Evolutionary conservation across 1,140 invertebrate species (phyloP), one percentile per base, ranked within the genome.

Genomic region (Aporrectodea caliginosa): DNA sequence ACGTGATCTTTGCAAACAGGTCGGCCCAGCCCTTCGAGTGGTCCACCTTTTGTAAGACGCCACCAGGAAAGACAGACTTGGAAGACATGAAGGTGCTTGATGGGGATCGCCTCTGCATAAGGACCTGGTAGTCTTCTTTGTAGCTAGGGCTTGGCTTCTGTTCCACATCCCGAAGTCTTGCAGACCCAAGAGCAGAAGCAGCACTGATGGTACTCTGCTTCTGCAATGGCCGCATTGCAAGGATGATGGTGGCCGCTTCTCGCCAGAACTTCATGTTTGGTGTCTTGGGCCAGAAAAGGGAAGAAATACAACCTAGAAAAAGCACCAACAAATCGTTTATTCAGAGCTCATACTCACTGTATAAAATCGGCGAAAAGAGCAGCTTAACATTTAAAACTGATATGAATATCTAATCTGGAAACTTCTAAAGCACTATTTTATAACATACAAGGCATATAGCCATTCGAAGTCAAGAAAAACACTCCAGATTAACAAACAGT

Each of bases 201-300:
- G 43, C 43, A 6, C 22, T 22, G 22, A 58, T 12, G 6, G 22
- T 6, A 58, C 6, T 58, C 6, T 58, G 43, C 6, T 58, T 6
- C 22, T 58, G 43, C 6, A n/a, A n/a, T n/a, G 43, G 43, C 22
- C 43, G 6, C 22, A 22, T 22, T 12, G 43, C 43, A 6, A 58
- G 22, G 6, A 58, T 58, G 43, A 58, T 6, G 6, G 43, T 58
- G 6, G 43, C 43, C 22, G 43, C 43, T 58, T 58, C 43, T 58
- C 43, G 43, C 43, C 43, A 58, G 43, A 58, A 58, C 43, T 58
- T 58, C n/a, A n/a, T n/a, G n/a, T n/a, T n/a, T n/a, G n/a, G n/a
- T n/a, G n/a, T n/a, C n/a, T n/a, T n/a, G n/a, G n/a, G n/a, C n/a
- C n/a, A n/a, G n/a, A n/a, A n/a, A n/a, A n/a, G n/a, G n/a, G n/a